These are phyloP conservation scores for Sciaenops ocellatus DNA, from an alignment of 2,797 vertebrate species.

Conservation along the genomic window DNA sequence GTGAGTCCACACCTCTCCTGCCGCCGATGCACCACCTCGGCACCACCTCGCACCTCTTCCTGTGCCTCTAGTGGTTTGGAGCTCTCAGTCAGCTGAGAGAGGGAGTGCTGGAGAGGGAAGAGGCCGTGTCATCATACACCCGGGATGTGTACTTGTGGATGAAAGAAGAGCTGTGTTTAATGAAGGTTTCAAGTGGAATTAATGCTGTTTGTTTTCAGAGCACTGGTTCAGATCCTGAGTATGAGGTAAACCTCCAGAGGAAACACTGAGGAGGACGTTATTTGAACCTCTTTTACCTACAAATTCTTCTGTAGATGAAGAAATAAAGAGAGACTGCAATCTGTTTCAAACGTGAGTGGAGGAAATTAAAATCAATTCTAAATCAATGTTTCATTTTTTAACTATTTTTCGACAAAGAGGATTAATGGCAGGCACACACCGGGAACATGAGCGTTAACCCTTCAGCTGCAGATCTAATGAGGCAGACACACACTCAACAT, in stretches of 20 bases:
- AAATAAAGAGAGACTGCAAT: background rate
- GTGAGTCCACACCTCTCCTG: background rate
- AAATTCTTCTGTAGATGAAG: background rate
- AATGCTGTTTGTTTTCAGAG: no score
- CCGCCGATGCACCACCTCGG: no score
- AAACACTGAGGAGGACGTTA: background rate
- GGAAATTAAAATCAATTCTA: conserved; percentile 10
- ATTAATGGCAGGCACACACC: background rate
- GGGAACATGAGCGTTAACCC: background rate
- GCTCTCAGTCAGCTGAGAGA: background rate
- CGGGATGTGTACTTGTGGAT: background rate
- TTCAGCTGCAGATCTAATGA: background rate
- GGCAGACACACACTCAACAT: background rate
- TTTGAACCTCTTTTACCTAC: background rate
- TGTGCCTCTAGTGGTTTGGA: background rate
- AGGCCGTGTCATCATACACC: background rate
- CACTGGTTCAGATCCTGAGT: background rate
- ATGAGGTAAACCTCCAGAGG: background rate
- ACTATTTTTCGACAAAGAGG: background rate
- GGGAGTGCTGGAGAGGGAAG: background rate
- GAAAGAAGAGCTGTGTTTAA: background rate
- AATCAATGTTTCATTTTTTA: conserved; percentile 13
- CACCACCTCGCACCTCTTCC: no score
- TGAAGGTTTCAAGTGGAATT: background rate
- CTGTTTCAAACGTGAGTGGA: conserved; percentile 21